Evolutionary conservation across 1,140 invertebrate species (phyloP).

Genomic region (Neodiprion lecontei): DNA sequence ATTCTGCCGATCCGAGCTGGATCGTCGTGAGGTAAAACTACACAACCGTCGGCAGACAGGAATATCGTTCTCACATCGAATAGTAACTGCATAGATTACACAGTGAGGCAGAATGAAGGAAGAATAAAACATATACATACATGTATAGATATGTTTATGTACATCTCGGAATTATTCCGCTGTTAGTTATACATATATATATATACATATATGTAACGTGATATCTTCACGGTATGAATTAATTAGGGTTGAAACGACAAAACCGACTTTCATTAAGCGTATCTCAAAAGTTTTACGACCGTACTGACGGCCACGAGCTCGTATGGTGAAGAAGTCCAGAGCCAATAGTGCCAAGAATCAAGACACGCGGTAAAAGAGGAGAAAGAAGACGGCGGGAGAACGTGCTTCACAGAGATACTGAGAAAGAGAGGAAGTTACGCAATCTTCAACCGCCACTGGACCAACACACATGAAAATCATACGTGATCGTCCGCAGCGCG

Average conservation of each 20-base stretch:
- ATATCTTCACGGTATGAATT: neutral
- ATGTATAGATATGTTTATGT: neutral
- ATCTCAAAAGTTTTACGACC: neutral
- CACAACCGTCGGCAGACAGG: no score
- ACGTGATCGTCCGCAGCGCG: neutral
- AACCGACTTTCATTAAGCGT: neutral
- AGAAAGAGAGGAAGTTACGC: conserved; percentile 40
- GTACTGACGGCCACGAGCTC: neutral
- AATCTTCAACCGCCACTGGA: conserved; percentile 41
- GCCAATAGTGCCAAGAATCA: conserved; percentile 6
- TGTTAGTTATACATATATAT: neutral
- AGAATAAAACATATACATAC: neutral
- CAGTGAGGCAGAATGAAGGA: no score
- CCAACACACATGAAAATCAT: conserved; percentile 4
- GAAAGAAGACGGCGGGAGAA: conserved; percentile 6
- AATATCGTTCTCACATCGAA: no score
- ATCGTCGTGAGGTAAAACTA: no score
- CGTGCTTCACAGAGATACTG: conserved; percentile 19
- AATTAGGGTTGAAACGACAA: neutral
- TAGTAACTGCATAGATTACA: no score
- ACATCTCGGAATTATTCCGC: no score
- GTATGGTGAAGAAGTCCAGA: neutral
- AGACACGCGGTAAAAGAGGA: conserved; percentile 7
- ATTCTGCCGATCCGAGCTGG: no score
- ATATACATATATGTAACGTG: neutral